Conservation (phyloP, 2,797 vertebrate genomes). For the Liasis olivaceus region DNA sequence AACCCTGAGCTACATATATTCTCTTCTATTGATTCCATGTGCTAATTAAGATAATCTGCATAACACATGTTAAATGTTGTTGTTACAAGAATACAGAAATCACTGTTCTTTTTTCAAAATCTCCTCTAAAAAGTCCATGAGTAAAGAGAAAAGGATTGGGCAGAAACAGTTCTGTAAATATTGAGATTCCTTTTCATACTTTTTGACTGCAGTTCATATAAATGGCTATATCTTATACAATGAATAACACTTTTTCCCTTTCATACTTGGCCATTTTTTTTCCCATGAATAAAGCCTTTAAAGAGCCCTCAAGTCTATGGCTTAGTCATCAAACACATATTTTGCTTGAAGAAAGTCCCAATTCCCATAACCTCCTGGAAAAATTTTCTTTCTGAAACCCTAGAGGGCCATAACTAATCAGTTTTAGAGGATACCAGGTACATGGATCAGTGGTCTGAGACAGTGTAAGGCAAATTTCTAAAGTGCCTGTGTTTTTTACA, state of each 20-base stretch:
- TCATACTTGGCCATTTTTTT: background rate
- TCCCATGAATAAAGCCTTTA: background rate
- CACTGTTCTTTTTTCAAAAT: background rate
- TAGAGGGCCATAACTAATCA: background rate
- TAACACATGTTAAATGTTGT: background rate
- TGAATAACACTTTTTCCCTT: background rate
- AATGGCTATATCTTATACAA: background rate
- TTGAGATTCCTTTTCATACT: background rate
- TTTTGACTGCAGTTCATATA: background rate
- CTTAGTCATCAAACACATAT: no score
- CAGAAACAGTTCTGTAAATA: background rate
- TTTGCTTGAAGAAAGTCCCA: background rate
- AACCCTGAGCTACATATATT: background rate
- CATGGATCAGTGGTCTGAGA: background rate
- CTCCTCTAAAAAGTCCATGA: background rate
- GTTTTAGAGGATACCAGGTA: background rate
- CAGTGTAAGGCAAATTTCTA: background rate
- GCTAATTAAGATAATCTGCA: background rate
- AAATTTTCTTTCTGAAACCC: background rate
- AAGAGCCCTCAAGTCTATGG: no score
- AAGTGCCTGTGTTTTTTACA: background rate
- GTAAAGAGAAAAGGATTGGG: background rate
- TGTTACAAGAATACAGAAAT: background rate
- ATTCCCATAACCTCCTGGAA: background rate
- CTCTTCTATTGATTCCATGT: background rate